Evolutionary conservation across 1,140 invertebrate species (phyloP), one percentile per base, ranked within the genome.

Genomic region (Drosophila pandora): DNA sequence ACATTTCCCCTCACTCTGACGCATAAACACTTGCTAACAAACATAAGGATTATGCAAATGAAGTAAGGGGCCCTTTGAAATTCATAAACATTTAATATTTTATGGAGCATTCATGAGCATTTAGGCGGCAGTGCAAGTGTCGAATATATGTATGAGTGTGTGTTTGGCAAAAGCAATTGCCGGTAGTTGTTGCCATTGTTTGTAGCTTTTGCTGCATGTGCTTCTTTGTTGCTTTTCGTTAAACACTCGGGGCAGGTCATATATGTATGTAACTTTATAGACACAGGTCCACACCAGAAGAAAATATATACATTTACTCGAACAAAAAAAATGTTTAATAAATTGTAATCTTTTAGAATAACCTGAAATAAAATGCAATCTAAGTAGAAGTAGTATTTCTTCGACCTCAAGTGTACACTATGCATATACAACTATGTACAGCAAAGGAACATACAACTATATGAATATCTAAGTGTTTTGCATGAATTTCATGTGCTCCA

Each of bases 71-170:
- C 54, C 57, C 75, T 76, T 81, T 68, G 67, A 81, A 81, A 81
- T 81, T 81, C 78, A 81, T 81, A 81, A 81, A 81, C 78, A 81
- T 81, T 81, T 58, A 76, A 81, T 81, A 81, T 81, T 81, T 81
- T 63, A 81, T 81, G 78, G 53, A 55, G 60, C 72, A 73, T 63
- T 70, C 78, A 72, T 72, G 65, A 62, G 72, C 78, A 81, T 76
- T 81, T 76, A 79, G 78, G 60, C 59, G 49, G 60, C 65, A 62
- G 47, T 55, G 45, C 52, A 48, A 54, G 57, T 58, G 49, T 32
- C 56, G 45, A 75, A 55, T 77, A 37, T 37, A 5, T 71, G 50
- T 13, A 21, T 30, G 32, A 34, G 61, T 37, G 41, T 62, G 70
- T 43, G 37, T 48, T 37, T 49, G 37, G 59, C 54, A 57, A 70